Conservation (phyloP, 2,888 invertebrate species). For the Drosophila diplacantha region DNA sequence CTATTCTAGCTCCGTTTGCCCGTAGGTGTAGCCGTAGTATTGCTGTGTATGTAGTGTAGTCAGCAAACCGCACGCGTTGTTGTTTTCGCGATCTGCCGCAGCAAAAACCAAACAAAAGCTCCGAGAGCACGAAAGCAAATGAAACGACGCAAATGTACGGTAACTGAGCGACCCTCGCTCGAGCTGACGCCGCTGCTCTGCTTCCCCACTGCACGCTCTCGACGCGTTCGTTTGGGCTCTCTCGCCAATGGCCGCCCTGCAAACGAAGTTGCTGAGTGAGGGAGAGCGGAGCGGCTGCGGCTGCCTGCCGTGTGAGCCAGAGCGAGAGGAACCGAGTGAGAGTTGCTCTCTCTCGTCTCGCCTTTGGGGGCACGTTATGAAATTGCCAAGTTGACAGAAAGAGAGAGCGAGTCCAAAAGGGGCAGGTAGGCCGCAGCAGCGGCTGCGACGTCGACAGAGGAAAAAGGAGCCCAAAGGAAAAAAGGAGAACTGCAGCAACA, state of each 20-base stretch:
- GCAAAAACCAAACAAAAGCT: slow-evolving; percentile 75
- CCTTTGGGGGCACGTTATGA: slow-evolving; percentile 64
- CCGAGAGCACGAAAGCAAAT: slow-evolving; percentile 75
- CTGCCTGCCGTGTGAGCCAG: slow-evolving; percentile 14
- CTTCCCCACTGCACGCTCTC: slow-evolving; percentile 21
- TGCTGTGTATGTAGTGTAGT: slow-evolving; percentile 32
- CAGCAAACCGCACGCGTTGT: slow-evolving; percentile 65
- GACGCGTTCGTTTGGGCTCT: slow-evolving; percentile 47
- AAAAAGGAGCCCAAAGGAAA: slow-evolving; percentile 53
- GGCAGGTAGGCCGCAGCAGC: slow-evolving; percentile 47
- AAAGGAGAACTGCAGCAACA: slow-evolving; percentile 49
- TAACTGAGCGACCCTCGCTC: slow-evolving; percentile 62
- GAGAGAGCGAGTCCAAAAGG: slow-evolving; percentile 3
- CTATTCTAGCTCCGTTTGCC: slow-evolving; percentile 40
- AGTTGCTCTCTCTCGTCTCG: slow-evolving; percentile 30
- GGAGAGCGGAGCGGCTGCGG: slow-evolving; percentile 20
- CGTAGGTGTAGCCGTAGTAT: slow-evolving; percentile 24
- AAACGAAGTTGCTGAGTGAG: slow-evolving; percentile 56
- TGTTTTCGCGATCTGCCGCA: slow-evolving; percentile 63
- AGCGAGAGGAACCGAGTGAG: slow-evolving; percentile 30
- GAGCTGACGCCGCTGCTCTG: slow-evolving; percentile 10
- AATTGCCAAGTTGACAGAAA: slow-evolving; percentile 51
- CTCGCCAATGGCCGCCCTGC: slow-evolving; percentile 57
- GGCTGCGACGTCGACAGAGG: slow-evolving; percentile 27
- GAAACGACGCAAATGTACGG: slow-evolving; percentile 68